A percentile compares a stretch with the other conserved stretches of the same genome.
These are phyloP conservation scores for Chloroceryle amazona DNA, from an alignment of 2,797 vertebrate genomes.

Conservation along the genomic window DNA sequence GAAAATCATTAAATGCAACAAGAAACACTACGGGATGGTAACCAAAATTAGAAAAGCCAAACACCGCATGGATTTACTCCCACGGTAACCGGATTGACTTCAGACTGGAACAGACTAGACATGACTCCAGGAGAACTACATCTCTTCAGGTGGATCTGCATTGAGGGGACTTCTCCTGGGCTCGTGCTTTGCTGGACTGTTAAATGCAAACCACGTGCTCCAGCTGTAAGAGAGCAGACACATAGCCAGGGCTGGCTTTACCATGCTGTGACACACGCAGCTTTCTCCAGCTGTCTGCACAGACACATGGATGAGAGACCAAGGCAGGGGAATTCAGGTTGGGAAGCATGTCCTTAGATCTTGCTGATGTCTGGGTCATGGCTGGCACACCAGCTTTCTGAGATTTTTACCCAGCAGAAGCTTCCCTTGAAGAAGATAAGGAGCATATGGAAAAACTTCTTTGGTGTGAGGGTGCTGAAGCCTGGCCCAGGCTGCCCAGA, in stretches of 20 bases:
- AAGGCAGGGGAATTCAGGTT: neutral
- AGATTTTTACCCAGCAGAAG: neutral
- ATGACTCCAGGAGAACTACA: neutral
- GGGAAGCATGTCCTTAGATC: neutral
- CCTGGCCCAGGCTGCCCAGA: neutral
- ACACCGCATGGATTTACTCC: neutral
- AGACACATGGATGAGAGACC: neutral
- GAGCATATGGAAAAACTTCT: neutral
- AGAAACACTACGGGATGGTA: neutral
- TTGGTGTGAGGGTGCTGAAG: neutral
- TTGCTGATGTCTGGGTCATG: rapidly evolving
- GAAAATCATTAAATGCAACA: conserved; percentile 43
- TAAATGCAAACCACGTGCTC: neutral
- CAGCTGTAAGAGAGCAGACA: neutral
- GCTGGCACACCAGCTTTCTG: neutral
- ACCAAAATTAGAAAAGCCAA: neutral
- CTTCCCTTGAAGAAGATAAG: neutral
- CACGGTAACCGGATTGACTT: neutral
- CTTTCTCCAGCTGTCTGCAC: neutral
- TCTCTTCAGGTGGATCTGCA: conserved; percentile 4
- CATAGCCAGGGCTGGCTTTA: neutral
- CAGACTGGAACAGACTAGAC: neutral
- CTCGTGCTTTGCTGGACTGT: neutral
- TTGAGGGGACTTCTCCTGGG: neutral
- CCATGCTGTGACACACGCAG: neutral